Conservation (phyloP, 2,888 invertebrate genomes). For the Lycocerus yunnanus region DNA sequence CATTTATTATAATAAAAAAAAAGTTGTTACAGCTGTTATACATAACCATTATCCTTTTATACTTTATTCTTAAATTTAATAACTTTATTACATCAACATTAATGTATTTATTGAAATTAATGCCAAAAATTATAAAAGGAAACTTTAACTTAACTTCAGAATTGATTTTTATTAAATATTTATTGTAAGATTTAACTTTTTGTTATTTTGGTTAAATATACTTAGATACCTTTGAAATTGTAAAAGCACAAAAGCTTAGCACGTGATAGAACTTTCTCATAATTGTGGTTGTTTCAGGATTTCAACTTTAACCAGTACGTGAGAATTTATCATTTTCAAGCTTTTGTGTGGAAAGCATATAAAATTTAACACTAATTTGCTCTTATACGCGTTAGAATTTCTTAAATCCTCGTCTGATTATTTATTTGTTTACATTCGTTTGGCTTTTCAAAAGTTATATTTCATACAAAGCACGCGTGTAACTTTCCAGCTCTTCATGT, state of each 20-base stretch:
- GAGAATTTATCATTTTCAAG: constrained; percentile 39
- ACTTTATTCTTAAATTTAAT: background rate
- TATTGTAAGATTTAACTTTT: background rate
- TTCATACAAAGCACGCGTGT: background rate
- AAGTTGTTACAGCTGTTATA: background rate
- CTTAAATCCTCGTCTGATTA: constrained; percentile 17
- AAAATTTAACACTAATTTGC: constrained; percentile 42
- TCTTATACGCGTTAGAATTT: constrained; percentile 34
- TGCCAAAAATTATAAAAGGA: background rate
- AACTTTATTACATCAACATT: background rate
- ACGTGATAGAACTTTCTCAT: constrained; percentile 38
- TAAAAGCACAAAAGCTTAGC: constrained; percentile 34
- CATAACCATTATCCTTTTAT: background rate
- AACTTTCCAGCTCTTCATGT: background rate
- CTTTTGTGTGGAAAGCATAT: constrained; percentile 41
- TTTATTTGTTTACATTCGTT: background rate
- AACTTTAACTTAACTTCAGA: background rate
- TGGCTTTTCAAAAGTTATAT: background rate
- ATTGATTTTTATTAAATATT: background rate
- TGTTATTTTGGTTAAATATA: background rate
- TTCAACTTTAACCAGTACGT: constrained; percentile 35
- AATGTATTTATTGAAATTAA: background rate
- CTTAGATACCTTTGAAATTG: constrained; percentile 1
- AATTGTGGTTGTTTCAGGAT: constrained; percentile 39
- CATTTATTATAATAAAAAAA: background rate